phyloP scores from a whole-genome alignment of 2,888 invertebrate genomes.

The Temnothorax rugatulus region DNA sequence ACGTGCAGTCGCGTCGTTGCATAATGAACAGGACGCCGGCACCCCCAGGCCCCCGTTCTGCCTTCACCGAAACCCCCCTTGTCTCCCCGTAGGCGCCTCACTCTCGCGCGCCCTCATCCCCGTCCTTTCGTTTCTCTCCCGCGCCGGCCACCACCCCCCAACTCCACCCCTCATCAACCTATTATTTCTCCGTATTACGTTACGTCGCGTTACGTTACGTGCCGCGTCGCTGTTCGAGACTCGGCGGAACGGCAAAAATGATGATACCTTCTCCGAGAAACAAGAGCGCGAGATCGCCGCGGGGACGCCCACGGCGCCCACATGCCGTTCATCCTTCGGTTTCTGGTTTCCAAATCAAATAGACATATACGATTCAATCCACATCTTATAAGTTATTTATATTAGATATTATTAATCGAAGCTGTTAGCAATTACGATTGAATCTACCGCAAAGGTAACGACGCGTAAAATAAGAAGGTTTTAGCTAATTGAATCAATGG shows the following conservation, averaged over 20 bases:
- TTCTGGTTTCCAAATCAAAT: slow-evolving; percentile 34
- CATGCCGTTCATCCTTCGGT: slow-evolving; percentile 18
- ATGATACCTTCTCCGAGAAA: slow-evolving; percentile 62
- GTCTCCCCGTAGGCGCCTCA: slow-evolving; percentile 65
- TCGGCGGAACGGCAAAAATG: slow-evolving; percentile 73
- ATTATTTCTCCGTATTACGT: slow-evolving; percentile 84
- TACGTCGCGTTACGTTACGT: slow-evolving; percentile 82
- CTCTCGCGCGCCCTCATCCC: slow-evolving; percentile 57
- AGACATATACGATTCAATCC: no score
- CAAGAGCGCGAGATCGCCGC: slow-evolving; percentile 61
- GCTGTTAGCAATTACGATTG: neutral
- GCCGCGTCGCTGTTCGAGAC: slow-evolving; percentile 74
- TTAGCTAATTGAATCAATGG: neutral
- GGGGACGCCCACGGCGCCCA: slow-evolving; percentile 40
- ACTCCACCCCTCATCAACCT: slow-evolving; percentile 78
- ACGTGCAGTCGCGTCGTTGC: slow-evolving; percentile 82
- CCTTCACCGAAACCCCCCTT: slow-evolving; percentile 60
- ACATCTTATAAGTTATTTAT: neutral
- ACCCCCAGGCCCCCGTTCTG: slow-evolving; percentile 67
- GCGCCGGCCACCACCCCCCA: slow-evolving; percentile 50
- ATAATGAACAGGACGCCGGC: slow-evolving; percentile 84
- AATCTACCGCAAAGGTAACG: neutral
- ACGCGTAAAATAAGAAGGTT: neutral
- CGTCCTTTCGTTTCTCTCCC: slow-evolving; percentile 59
- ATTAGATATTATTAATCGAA: neutral